Percentiles rank a stretch among this genome's conserved stretches.
phyloP scores from a whole-genome alignment of 2,888 invertebrate genomes.

The Rhabditophanes sp. region DNA sequence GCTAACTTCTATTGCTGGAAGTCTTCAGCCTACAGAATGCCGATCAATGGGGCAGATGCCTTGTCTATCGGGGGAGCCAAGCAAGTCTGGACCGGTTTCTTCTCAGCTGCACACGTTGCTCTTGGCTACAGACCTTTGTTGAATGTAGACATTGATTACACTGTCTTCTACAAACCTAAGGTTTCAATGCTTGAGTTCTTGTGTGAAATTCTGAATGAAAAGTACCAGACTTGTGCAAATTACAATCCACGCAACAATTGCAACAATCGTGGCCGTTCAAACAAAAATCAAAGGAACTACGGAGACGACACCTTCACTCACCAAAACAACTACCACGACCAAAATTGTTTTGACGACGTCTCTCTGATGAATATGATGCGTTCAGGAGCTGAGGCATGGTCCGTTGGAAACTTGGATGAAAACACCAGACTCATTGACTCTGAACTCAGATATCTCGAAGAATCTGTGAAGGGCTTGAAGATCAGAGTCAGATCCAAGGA shows the following conservation, averaged over 20 bases:
- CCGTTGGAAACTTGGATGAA: too few relatives aligned
- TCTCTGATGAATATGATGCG: too few relatives aligned
- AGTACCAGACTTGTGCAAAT: too few relatives aligned
- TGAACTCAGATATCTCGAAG: conserved; percentile 8
- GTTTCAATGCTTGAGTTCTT: conserved; percentile 32
- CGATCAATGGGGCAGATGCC: conserved; percentile 15
- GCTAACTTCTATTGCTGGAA: conserved; percentile 33
- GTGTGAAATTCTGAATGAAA: conserved; percentile 28
- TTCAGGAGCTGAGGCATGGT: too few relatives aligned
- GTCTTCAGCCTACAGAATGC: conserved; percentile 19
- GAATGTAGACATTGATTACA: conserved; percentile 35
- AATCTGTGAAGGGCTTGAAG: conserved; percentile 27
- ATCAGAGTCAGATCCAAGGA: conserved; percentile 25
- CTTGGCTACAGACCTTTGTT: conserved; percentile 23
- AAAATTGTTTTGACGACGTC: too few relatives aligned
- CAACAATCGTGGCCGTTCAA: too few relatives aligned
- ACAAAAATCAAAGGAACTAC: too few relatives aligned
- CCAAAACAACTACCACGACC: too few relatives aligned
- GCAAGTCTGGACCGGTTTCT: conserved; percentile 41
- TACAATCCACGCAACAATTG: too few relatives aligned
- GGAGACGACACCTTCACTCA: too few relatives aligned
- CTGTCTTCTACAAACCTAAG: conserved; percentile 31
- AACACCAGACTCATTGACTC: too few relatives aligned
- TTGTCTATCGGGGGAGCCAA: conserved; percentile 37
- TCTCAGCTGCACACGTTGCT: conserved; percentile 34